phyloP scores from a whole-genome alignment of 2,888 invertebrate species.

The Tipula lateralis region DNA sequence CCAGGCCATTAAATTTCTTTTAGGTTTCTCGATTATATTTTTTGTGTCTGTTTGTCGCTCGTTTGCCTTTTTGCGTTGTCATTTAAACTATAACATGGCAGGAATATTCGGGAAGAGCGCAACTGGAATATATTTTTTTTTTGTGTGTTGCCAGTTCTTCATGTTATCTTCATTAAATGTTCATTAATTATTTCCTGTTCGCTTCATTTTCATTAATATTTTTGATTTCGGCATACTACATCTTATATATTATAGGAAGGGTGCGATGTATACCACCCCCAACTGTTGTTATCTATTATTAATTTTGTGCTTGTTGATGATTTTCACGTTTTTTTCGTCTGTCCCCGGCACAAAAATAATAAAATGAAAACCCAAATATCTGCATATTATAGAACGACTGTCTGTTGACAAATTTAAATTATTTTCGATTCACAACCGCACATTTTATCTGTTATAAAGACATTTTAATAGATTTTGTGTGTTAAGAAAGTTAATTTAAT shows the following conservation, averaged over 20 bases:
- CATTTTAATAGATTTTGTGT: not conserved
- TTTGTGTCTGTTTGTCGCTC: not conserved
- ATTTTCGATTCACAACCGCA: not conserved
- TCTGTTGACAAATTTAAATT: not conserved
- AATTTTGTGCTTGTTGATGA: not conserved
- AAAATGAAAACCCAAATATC: not conserved
- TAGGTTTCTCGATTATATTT: not conserved
- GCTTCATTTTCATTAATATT: conserved; percentile 11
- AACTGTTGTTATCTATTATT: not conserved
- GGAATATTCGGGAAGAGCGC: not conserved
- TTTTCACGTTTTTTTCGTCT: not conserved
- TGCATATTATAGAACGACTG: not conserved
- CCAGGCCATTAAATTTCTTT: conserved; percentile 14
- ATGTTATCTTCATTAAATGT: conserved; percentile 11
- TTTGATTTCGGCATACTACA: not conserved
- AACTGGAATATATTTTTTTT: not conserved
- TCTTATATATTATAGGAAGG: not conserved
- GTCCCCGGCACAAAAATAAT: not conserved
- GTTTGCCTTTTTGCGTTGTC: not conserved
- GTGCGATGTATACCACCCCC: not conserved
- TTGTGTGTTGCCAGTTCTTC: not conserved
- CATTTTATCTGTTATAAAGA: not conserved
- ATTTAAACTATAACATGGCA: not conserved
- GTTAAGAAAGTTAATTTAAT: not conserved
- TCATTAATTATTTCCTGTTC: conserved; percentile 24